phyloP scores from a whole-genome alignment of 1,140 invertebrate species.

The Cotesia chilonis region DNA sequence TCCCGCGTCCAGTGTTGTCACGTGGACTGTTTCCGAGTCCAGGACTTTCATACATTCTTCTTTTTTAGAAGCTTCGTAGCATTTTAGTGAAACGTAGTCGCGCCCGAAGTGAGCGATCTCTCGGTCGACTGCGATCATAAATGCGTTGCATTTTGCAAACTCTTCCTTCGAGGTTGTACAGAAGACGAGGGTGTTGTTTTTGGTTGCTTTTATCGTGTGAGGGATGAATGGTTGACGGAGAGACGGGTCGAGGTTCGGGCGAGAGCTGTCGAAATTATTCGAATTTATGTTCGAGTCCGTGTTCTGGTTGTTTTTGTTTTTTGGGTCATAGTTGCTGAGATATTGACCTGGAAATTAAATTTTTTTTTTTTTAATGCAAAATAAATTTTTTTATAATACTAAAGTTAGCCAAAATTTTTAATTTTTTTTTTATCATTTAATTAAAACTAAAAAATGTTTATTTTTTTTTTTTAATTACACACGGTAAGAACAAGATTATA shows the following conservation, averaged over 20 bases:
- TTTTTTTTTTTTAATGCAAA: too few relatives aligned
- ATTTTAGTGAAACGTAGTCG: slow-evolving; percentile 71
- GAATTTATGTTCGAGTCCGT: neutral
- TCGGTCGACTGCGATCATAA: slow-evolving; percentile 72
- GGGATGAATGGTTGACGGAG: too few relatives aligned
- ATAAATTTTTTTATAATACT: too few relatives aligned
- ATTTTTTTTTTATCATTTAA: too few relatives aligned
- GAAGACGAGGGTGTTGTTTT: slow-evolving; percentile 68
- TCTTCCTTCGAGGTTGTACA: slow-evolving; percentile 80
- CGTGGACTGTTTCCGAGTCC: slow-evolving; percentile 80
- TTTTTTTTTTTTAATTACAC: too few relatives aligned
- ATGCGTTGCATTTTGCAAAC: slow-evolving; percentile 79
- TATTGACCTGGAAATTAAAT: slow-evolving; percentile 45
- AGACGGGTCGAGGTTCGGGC: too few relatives aligned
- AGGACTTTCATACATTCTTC: slow-evolving; percentile 84
- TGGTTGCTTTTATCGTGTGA: too few relatives aligned
- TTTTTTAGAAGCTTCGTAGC: slow-evolving; percentile 76
- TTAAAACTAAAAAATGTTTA: too few relatives aligned
- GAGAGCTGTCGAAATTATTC: too few relatives aligned
- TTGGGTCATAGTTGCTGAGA: neutral
- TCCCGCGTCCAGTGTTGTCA: slow-evolving; percentile 90
- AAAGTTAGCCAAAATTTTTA: too few relatives aligned
- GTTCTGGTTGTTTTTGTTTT: neutral
- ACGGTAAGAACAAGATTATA: too few relatives aligned
- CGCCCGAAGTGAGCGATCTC: slow-evolving; percentile 73